Evolutionary conservation across 1,140 invertebrate genomes (phyloP).

Genomic region (Lasioglossum albipes): DNA sequence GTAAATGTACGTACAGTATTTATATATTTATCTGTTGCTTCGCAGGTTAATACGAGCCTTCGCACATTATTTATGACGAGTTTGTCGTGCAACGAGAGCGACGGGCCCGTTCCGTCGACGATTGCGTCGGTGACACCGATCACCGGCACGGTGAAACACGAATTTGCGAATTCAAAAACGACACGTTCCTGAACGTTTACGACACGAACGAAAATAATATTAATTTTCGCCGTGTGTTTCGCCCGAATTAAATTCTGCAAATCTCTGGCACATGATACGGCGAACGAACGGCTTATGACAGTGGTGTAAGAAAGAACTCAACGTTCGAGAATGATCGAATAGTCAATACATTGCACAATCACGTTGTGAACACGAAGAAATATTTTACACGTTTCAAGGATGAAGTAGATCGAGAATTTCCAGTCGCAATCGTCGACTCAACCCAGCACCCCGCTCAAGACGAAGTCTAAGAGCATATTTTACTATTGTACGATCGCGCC

Average conservation of each 20-base stretch:
- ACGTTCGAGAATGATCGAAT: no score
- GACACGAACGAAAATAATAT: no score
- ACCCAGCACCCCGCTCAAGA: conserved; percentile 5
- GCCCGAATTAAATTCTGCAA: no score
- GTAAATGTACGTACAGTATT: conserved; percentile 49
- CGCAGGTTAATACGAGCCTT: conserved; percentile 52
- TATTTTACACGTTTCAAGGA: no score
- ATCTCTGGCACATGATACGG: no score
- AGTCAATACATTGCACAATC: no score
- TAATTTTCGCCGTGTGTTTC: no score
- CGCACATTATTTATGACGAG: conserved; percentile 57
- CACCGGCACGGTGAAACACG: neutral
- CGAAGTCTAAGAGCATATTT: conserved; percentile 51
- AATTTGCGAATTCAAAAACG: no score
- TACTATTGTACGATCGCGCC: conserved; percentile 45
- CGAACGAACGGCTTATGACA: no score
- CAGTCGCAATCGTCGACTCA: neutral
- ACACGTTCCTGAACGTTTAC: no score
- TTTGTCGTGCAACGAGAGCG: conserved; percentile 39
- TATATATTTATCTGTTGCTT: conserved; percentile 59
- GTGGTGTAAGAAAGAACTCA: no score
- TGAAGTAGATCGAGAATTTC: neutral
- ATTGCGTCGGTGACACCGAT: neutral
- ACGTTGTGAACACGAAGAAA: no score
- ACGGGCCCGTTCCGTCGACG: conserved; percentile 28